Conservation (phyloP, 2,113 vertebrate species). For the Rhodinocichla rosea region DNA sequence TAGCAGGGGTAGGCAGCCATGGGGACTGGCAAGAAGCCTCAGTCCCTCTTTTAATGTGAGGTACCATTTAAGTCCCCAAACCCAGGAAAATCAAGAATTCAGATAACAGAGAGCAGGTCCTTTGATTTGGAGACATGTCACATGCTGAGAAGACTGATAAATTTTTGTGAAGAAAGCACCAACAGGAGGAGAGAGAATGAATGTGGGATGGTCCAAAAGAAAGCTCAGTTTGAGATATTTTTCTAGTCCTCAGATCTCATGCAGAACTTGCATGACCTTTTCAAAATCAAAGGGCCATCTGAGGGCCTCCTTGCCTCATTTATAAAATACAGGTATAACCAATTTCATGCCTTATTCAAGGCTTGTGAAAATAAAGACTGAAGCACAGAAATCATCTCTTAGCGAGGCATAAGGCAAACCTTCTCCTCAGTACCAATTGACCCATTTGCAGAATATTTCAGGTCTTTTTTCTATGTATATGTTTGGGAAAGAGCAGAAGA, state of each 20-base stretch:
- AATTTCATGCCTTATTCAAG: background rate
- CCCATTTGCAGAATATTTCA: background rate
- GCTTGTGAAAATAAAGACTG: background rate
- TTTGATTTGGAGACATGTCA: background rate
- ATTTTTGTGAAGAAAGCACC: background rate
- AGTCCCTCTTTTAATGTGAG: background rate
- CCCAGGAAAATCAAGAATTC: background rate
- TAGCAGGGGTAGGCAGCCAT: background rate
- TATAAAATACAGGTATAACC: background rate
- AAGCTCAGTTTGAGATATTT: background rate
- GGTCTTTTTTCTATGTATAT: background rate
- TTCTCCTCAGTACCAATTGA: background rate
- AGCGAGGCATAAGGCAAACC: rapidly evolving
- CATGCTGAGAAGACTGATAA: background rate
- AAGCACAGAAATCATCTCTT: background rate
- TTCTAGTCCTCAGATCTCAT: background rate
- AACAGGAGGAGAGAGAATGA: background rate
- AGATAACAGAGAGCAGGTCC: background rate
- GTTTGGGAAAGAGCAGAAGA: background rate
- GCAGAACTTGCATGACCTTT: background rate
- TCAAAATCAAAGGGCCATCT: background rate
- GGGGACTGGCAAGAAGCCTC: background rate
- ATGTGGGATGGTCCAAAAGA: background rate
- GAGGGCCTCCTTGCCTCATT: background rate
- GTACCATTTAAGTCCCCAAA: background rate